These are phyloP conservation scores for Bungarus multicinctus DNA, from an alignment of 2,113 vertebrate species.

Conservation along the genomic window DNA sequence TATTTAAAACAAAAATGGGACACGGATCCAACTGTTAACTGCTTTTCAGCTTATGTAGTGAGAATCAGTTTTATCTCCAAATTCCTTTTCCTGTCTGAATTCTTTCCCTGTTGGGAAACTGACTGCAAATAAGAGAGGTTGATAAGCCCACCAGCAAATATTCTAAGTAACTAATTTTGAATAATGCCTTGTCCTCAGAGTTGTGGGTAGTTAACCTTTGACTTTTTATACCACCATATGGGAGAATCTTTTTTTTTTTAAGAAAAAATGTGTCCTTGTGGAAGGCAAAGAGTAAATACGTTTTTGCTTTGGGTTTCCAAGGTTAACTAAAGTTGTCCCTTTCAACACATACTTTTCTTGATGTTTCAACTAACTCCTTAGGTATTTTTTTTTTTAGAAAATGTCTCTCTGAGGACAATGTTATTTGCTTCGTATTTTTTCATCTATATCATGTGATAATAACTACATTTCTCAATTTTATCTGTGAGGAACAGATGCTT, in stretches of 20 bases:
- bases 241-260: conserved; percentile 53
- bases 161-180: conserved; percentile 71
- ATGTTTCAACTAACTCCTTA: conserved; percentile 22
- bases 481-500: conserved; percentile 19
- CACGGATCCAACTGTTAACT: conserved; percentile 24
- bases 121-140: conserved; percentile 56
- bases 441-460: neutral
- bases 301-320: conserved; percentile 56
- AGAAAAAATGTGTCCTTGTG: conserved; percentile 44
- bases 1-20: conserved; percentile 33
- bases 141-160: conserved; percentile 66
- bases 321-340: conserved; percentile 16
- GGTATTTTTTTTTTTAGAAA: neutral
- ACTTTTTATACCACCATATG: conserved; percentile 53
- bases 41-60: conserved; percentile 48
- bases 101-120: conserved; percentile 61
- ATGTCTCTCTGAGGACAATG: neutral
- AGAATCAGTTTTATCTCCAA: neutral
- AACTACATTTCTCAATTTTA: conserved; percentile 11
- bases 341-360: conserved; percentile 31
- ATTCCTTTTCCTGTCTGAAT: conserved; percentile 62
- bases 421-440: neutral
- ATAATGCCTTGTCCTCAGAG: conserved; percentile 66
- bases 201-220: conserved; percentile 77
- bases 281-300: conserved; percentile 46